Conservation (phyloP, 2,888 invertebrate species). For the Rambutsinella grinnellia region DNA sequence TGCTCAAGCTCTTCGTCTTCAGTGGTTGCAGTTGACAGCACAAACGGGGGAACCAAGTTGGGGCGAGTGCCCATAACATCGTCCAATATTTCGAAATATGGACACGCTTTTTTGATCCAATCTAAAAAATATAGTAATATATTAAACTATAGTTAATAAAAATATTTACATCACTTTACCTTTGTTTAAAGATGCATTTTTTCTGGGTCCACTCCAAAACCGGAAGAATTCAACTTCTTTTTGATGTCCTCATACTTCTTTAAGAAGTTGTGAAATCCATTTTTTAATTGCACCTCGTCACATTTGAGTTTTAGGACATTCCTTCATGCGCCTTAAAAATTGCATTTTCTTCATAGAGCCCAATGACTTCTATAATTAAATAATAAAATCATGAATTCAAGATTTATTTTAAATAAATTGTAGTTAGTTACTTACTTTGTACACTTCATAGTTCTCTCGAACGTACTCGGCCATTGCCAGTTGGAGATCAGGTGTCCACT, state of each 20-base stretch:
- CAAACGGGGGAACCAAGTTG: slow-evolving; percentile 26
- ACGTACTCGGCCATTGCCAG: too few relatives aligned
- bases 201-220: slow-evolving; percentile 44
- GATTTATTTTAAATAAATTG: too few relatives aligned
- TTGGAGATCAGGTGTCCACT: too few relatives aligned
- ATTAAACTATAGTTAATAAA: too few relatives aligned
- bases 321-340: too few relatives aligned
- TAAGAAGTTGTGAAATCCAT: slow-evolving; percentile 16
- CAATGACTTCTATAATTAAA: too few relatives aligned
- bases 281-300: slow-evolving; percentile 20
- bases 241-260: slow-evolving; percentile 20
- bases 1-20: not conserved
- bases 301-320: not conserved
- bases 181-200: slow-evolving; percentile 22
- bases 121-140: too few relatives aligned
- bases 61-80: slow-evolving; percentile 35
- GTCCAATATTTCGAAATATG: slow-evolving; percentile 33
- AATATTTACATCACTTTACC: slow-evolving; percentile 6
- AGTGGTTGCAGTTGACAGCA: slow-evolving; percentile 1
- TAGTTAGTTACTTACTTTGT: too few relatives aligned
- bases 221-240: slow-evolving; percentile 32
- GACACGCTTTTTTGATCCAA: slow-evolving; percentile 32
- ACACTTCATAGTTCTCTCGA: too few relatives aligned
- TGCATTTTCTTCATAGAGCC: too few relatives aligned
- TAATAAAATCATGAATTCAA: too few relatives aligned